Evolutionary conservation across 2,888 invertebrate species (phyloP).

Genomic region (Auanema sp.): DNA sequence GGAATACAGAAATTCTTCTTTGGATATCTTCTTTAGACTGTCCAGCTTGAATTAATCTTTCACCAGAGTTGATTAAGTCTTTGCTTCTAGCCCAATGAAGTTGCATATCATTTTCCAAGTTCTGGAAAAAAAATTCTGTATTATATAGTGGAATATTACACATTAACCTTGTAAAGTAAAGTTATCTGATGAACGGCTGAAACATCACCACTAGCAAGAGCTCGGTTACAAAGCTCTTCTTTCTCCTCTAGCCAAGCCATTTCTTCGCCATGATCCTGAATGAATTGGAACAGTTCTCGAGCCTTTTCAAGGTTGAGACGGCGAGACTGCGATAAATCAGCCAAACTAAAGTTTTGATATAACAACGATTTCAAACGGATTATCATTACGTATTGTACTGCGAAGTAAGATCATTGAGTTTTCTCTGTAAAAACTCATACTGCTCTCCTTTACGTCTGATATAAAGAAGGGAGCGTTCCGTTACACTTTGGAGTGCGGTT

Average conservation of each 20-base stretch:
- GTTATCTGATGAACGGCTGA: constrained; percentile 84
- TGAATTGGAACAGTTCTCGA: constrained; percentile 87
- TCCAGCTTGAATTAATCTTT: constrained; percentile 45
- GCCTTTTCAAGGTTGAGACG: constrained; percentile 85
- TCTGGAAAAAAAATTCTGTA: constrained; percentile 58
- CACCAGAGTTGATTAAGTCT: constrained; percentile 63
- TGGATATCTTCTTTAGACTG: constrained; percentile 43
- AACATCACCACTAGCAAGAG: constrained; percentile 89
- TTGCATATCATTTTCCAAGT: constrained; percentile 80
- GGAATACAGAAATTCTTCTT: constrained; percentile 32
- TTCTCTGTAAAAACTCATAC: constrained; percentile 73
- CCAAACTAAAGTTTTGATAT: constrained; percentile 67
- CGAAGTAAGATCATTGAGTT: constrained; percentile 77
- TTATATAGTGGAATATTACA: neutral
- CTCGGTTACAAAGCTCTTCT: constrained; percentile 83
- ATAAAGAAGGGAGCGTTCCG: constrained; percentile 45
- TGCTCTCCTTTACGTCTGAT: constrained; percentile 67
- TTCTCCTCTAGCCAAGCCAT: constrained; percentile 95
- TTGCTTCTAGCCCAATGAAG: constrained; percentile 66
- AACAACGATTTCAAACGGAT: neutral
- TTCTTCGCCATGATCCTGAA: constrained; percentile 93
- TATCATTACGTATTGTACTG: constrained; percentile 75
- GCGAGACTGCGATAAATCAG: constrained; percentile 77
- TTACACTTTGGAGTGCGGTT: constrained; percentile 51
- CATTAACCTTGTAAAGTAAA: constrained; percentile 86